Evolutionary conservation across 2,888 invertebrate species (phyloP).

Genomic region (Druceiella hillmani): DNA sequence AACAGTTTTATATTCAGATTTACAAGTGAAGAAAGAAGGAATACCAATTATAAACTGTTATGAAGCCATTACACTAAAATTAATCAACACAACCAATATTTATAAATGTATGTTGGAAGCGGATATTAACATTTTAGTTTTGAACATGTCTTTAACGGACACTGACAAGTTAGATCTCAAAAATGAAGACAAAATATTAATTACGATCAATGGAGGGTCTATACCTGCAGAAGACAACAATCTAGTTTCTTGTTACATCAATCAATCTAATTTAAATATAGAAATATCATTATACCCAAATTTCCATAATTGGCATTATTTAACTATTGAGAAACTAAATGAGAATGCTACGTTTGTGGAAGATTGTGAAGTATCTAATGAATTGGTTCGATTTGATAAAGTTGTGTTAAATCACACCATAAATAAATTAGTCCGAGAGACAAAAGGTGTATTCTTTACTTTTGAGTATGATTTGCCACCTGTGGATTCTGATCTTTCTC

Average conservation of each 20-base stretch:
- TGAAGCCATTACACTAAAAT: slow-evolving; percentile 30
- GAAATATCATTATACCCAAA: slow-evolving; percentile 49
- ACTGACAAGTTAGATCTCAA: too few species aligned
- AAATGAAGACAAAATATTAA: too few species aligned
- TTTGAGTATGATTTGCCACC: slow-evolving; percentile 69
- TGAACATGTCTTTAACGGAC: slow-evolving; percentile 31
- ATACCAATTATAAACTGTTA: slow-evolving; percentile 37
- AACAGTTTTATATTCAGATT: slow-evolving; percentile 59
- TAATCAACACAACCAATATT: slow-evolving; percentile 30
- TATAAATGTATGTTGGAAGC: slow-evolving; percentile 51
- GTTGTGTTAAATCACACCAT: slow-evolving; percentile 31
- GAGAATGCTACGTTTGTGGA: slow-evolving; percentile 32
- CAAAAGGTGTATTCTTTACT: slow-evolving; percentile 68
- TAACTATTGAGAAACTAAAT: slow-evolving; percentile 25
- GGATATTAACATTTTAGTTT: slow-evolving; percentile 31
- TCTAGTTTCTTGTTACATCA: slow-evolving; percentile 44
- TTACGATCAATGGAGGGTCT: too few species aligned
- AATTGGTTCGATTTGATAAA: slow-evolving; percentile 30
- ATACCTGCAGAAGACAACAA: slow-evolving; percentile 48
- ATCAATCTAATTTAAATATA: slow-evolving; percentile 37
- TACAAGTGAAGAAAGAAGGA: slow-evolving; percentile 50
- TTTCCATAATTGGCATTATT: too few species aligned
- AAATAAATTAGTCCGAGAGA: slow-evolving; percentile 47
- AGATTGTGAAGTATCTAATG: slow-evolving; percentile 37
- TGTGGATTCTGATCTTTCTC: slow-evolving; percentile 57